Base-by-base conservation (phyloP, 2,888 invertebrate genomes). In the Sphaerophoria taeniata region DNA sequence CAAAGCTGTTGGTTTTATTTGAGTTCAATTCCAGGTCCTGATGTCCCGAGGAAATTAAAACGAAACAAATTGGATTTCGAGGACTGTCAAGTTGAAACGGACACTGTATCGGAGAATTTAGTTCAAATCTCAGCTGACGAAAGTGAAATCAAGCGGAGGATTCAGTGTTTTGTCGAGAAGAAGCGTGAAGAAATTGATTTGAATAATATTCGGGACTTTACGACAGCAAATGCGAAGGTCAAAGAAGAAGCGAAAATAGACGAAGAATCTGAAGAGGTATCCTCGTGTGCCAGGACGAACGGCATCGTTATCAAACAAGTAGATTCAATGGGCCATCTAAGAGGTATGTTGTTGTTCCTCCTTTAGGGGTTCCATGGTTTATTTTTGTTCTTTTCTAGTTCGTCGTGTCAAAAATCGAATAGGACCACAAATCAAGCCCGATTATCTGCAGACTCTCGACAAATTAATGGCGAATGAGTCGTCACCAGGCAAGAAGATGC, bases 291-390 rank as follows among this genome's bases (percentile, higher is more conserved):
- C 0, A 93, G 97, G 89, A 95, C 96, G 12, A 94, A 96, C 90
- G 95, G 97, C 51, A 94, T 95, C 87, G 94, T 96, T 80, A 93
- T 95, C 4, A 95, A 94, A 87, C 93, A 95, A 70, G 95, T 94
- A 88, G 96, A 95, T 89, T 95, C 95, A 0, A 96, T 95, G 90
- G 95, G 96, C 87, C 97, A 96, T 92, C 93, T 97, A 75, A 95
- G 95, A 94, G 95, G 97, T 96, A 92, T 74, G 65, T 33, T 24
- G 47, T 4, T 14, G 9, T n/a, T 3, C 7, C 12, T 11, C 16
- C 16, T n/a, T 49, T 5, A 67, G 11, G 12, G 36, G 16, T 31
- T n/a, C 4, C 1, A 16, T 6, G 12, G 4, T 36, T 36, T 34
- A 7, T 5, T 24, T 7, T 4, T 49, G 16, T 31, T 12, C 16